These are phyloP conservation scores for Himalopsyche kuldschensis DNA, from an alignment of 2,888 invertebrate genomes.

Conservation along the genomic window DNA sequence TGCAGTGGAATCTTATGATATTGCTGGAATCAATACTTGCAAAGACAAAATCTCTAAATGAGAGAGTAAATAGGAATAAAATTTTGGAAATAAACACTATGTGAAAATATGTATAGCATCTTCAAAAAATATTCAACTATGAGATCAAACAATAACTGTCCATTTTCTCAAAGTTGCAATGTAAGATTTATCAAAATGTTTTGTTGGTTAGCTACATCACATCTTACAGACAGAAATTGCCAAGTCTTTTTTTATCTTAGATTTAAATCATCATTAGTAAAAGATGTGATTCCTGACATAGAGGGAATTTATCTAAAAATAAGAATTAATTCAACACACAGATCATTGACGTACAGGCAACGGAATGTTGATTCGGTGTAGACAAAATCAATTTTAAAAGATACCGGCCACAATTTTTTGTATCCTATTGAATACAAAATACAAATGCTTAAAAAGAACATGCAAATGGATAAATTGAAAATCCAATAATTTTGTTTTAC, in stretches of 20 bases:
- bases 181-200: neutral
- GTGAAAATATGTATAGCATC: conserved; percentile 30
- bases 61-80: conserved; percentile 28
- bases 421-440: neutral
- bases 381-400: too few species aligned
- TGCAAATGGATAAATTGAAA: conserved; percentile 1
- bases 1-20: neutral
- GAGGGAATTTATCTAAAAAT: neutral
- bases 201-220: neutral
- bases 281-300: neutral
- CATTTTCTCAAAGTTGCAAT: conserved; percentile 30
- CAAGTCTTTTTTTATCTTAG: conserved; percentile 5
- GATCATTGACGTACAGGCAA: neutral
- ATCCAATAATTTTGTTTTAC: neutral
- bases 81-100: conserved; percentile 19
- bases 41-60: conserved; percentile 12
- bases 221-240: neutral
- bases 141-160: conserved; percentile 34
- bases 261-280: neutral
- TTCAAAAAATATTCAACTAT: conserved; percentile 38
- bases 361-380: neutral
- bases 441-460: neutral
- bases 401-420: too few species aligned
- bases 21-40: conserved; percentile 16
- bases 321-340: neutral